phyloP scores from a whole-genome alignment of 2,888 invertebrate genomes.

The Nymphalis polychloros region DNA sequence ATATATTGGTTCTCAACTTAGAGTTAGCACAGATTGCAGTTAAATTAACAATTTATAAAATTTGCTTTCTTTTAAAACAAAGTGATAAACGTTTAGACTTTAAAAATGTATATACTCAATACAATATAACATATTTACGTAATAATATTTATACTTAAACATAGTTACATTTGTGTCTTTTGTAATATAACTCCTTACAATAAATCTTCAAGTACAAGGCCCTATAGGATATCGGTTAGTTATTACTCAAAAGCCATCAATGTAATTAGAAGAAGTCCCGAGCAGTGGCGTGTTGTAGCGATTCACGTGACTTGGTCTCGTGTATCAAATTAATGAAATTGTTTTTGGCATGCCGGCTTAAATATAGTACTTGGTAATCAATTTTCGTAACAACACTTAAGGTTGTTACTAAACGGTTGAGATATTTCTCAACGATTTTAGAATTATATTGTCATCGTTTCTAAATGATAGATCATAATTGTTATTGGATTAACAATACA shows the following conservation, averaged over 20 bases:
- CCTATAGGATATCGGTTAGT: constrained; percentile 20
- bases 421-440: too few relatives aligned
- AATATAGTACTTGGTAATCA: constrained; percentile 6
- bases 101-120: too few relatives aligned
- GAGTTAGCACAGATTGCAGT: not conserved
- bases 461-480: too few relatives aligned
- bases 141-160: not conserved
- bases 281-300: constrained; percentile 20
- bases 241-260: constrained; percentile 22
- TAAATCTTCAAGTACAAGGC: constrained; percentile 23
- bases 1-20: not conserved
- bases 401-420: too few relatives aligned
- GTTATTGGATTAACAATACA: too few relatives aligned
- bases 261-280: constrained; percentile 33
- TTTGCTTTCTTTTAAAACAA: too few relatives aligned
- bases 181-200: constrained; percentile 18
- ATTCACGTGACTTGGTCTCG: constrained; percentile 57
- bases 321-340: constrained; percentile 63
- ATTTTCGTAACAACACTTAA: not conserved
- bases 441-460: too few relatives aligned
- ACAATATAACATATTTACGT: too few relatives aligned
- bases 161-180: constrained; percentile 15
- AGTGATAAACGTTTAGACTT: too few relatives aligned
- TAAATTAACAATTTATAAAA: not conserved
- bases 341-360: constrained; percentile 47